Evolutionary conservation across 2,113 vertebrate species (phyloP).

Genomic region (Nyctereutes procyonoides): DNA sequence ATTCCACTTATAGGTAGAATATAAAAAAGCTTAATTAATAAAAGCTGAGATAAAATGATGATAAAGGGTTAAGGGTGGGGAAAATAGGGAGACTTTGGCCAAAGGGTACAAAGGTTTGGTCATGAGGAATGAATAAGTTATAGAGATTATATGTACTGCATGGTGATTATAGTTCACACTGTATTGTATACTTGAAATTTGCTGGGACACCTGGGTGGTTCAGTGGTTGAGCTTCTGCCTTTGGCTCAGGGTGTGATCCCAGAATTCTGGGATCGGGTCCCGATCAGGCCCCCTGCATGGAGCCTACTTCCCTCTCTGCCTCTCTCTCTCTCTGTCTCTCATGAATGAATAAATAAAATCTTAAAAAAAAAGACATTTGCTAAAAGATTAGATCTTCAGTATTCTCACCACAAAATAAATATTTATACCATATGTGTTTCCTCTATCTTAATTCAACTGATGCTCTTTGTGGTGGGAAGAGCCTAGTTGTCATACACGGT

Average conservation of each 20-base stretch:
- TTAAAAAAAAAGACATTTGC: neutral
- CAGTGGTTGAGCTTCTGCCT: too few species aligned
- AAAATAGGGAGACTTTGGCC: neutral
- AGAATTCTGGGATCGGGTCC: too few species aligned
- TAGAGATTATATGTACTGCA: too few species aligned
- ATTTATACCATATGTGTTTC: neutral
- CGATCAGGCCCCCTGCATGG: too few species aligned
- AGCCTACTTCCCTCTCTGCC: too few species aligned
- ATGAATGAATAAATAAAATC: too few species aligned
- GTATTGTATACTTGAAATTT: neutral
- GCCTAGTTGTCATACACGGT: fast-evolving
- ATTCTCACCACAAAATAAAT: neutral
- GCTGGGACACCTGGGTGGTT: too few species aligned
- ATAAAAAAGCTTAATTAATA: neutral
- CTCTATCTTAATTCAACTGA: neutral
- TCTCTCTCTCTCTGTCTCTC: too few species aligned
- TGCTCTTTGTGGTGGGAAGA: neutral
- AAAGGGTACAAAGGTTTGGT: neutral
- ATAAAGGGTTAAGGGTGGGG: neutral
- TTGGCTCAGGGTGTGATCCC: too few species aligned
- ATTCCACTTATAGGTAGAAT: neutral
- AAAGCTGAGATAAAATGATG: neutral
- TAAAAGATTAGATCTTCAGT: neutral
- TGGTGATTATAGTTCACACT: neutral
- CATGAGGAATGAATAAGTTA: neutral